These are phyloP conservation scores for Bolborhynchus lineola DNA, from an alignment of 2,113 vertebrate species.

Conservation along the genomic window DNA sequence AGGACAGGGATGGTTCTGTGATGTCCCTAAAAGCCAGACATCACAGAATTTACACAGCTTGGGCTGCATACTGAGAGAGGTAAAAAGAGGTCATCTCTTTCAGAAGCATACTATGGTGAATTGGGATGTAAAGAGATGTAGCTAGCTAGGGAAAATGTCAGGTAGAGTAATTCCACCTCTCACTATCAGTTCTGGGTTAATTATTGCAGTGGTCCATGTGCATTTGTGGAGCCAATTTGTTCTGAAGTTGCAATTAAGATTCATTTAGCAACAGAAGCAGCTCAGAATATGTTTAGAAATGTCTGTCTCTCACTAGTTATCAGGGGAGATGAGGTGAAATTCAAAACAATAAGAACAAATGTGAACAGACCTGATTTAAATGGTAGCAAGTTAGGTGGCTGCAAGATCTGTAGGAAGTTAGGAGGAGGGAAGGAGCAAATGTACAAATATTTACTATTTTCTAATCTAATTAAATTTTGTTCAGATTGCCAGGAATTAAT, in stretches of 20 bases:
- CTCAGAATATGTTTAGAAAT: background rate
- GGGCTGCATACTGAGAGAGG: constrained; percentile 11
- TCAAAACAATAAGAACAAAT: background rate
- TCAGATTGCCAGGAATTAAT: background rate
- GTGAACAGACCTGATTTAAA: background rate
- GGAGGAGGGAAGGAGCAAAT: background rate
- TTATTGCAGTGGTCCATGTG: background rate
- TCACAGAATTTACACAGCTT: constrained; percentile 37
- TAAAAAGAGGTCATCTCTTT: constrained; percentile 40
- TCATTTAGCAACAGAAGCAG: background rate
- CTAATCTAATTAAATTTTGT: background rate
- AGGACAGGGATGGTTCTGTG: background rate
- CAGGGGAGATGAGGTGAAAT: background rate
- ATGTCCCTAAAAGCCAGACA: constrained; percentile 42
- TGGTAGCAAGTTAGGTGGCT: background rate
- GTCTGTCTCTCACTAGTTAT: background rate
- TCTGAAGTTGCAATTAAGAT: background rate
- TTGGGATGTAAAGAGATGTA: background rate
- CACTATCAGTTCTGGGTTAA: background rate
- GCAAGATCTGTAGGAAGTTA: background rate
- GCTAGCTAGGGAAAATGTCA: background rate
- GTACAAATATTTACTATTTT: background rate
- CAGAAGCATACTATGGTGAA: background rate
- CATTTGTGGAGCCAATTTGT: background rate
- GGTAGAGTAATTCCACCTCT: background rate